Conservation (phyloP, 2,797 vertebrate genomes). For the Bufotes viridis region DNA sequence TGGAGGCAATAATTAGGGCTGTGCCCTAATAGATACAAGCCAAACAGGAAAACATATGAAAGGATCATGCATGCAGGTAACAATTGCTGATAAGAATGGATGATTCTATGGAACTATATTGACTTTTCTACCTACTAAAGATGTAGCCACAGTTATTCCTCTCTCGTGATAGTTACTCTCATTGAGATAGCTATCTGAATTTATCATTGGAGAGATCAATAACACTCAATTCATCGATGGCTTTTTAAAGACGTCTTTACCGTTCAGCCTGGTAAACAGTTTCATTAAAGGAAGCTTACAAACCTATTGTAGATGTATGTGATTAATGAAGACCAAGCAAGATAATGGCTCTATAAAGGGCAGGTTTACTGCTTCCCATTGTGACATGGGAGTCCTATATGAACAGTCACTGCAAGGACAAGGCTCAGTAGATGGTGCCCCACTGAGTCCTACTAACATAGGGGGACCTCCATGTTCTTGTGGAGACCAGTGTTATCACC, state of each 20-base stretch:
- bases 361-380: background rate
- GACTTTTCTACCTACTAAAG: background rate
- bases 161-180: background rate
- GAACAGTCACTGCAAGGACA: background rate
- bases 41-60: background rate
- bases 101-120: background rate
- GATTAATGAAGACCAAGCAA: background rate
- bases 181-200: background rate
- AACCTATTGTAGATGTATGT: background rate
- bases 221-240: background rate
- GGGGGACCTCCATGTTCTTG: background rate
- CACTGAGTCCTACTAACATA: background rate
- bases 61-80: background rate
- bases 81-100: background rate
- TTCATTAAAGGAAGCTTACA: slow-evolving; percentile 17
- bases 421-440: background rate
- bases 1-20: background rate
- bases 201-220: slow-evolving; percentile 8
- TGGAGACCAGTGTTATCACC: background rate
- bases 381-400: background rate
- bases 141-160: background rate
- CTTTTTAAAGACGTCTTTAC: slow-evolving; percentile 3
- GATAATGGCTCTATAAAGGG: background rate
- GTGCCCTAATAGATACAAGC: background rate
- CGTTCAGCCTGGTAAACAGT: background rate